Percentiles rank a stretch among this genome's conserved stretches.
Conservation (phyloP, 2,888 invertebrate genomes). For the Antitype chi region DNA sequence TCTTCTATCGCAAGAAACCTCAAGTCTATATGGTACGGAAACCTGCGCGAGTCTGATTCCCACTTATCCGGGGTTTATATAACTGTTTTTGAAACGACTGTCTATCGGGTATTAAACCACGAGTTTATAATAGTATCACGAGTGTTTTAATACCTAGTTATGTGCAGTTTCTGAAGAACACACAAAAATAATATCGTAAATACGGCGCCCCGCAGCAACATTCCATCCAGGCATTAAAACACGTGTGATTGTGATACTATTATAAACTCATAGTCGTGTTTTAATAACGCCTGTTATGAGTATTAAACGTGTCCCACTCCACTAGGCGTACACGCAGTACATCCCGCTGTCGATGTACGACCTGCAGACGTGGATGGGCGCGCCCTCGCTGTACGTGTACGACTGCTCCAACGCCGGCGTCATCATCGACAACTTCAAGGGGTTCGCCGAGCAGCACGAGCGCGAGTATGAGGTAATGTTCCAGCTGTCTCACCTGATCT, state of each 20-base stretch:
- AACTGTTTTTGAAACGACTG: neutral
- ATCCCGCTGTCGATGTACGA: conserved; percentile 99
- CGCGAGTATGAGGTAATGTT: conserved; percentile 90
- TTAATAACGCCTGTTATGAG: neutral
- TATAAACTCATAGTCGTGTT: neutral
- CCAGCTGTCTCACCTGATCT: neutral
- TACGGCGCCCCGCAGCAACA: neutral
- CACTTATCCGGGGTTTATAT: neutral
- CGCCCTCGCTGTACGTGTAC: conserved; percentile 99
- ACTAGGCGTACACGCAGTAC: conserved; percentile 98
- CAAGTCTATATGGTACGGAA: neutral
- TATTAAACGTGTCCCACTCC: neutral
- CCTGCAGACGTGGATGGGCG: conserved; percentile 99
- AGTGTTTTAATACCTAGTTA: neutral
- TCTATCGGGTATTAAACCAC: neutral
- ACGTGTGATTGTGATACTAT: neutral
- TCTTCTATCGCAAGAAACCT: neutral
- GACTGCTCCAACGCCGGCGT: conserved; percentile 99
- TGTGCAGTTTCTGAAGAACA: neutral
- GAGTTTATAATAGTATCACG: neutral
- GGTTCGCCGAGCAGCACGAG: conserved; percentile 97
- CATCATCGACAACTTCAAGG: conserved; percentile 97
- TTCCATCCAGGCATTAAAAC: neutral
- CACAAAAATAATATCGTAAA: neutral
- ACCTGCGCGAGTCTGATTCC: neutral